Percentiles rank a stretch among this genome's conserved stretches.
These are phyloP conservation scores for Pterostichus madidus DNA, from an alignment of 2,888 invertebrate species.

Conservation along the genomic window DNA sequence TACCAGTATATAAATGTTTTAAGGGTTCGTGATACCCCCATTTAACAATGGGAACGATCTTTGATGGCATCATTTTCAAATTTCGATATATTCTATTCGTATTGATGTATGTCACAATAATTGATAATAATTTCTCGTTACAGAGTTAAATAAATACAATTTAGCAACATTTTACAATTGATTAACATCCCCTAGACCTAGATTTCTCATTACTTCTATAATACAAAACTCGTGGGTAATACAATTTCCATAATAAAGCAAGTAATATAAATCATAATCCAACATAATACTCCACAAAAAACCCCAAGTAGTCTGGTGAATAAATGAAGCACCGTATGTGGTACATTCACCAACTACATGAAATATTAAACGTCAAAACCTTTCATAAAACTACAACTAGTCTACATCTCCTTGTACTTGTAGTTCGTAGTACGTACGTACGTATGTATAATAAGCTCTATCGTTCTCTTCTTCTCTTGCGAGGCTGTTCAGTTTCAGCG, in stretches of 20 bases:
- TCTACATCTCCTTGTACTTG: too few species aligned
- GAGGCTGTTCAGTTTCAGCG: slow-evolving; percentile 17
- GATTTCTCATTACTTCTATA: too few species aligned
- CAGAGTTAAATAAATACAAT: background rate
- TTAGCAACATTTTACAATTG: too few species aligned
- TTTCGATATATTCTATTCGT: too few species aligned
- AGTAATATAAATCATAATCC: background rate
- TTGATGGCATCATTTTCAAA: too few species aligned
- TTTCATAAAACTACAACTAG: background rate
- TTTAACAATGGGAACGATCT: too few species aligned
- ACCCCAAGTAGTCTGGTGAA: background rate
- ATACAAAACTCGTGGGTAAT: too few species aligned
- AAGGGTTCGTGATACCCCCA: too few species aligned
- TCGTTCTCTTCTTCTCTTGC: slow-evolving; percentile 18
- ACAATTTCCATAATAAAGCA: too few species aligned
- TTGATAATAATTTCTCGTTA: background rate
- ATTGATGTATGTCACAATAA: too few species aligned
- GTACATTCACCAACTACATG: background rate
- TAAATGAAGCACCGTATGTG: background rate
- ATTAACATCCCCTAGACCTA: too few species aligned
- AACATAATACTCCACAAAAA: background rate
- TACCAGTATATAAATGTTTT: too few species aligned
- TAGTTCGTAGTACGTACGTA: background rate
- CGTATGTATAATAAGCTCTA: slow-evolving; percentile 30
- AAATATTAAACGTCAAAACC: slow-evolving; percentile 2